These are phyloP conservation scores for Trichechus manatus DNA, from an alignment of 2,113 vertebrate species.

Conservation along the genomic window DNA sequence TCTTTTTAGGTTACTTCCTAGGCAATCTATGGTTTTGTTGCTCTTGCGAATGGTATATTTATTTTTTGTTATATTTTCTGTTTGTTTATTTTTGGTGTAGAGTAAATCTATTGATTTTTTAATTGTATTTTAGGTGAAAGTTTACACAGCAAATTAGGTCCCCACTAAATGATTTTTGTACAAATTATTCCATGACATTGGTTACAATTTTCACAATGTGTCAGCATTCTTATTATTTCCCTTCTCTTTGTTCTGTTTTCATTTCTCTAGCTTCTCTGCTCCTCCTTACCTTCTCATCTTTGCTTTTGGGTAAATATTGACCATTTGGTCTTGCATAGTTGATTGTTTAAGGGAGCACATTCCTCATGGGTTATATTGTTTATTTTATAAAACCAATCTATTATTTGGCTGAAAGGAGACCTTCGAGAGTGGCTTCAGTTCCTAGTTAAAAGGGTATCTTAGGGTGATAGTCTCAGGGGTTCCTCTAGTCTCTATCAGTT, in stretches of 20 bases:
- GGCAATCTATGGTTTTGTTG: neutral
- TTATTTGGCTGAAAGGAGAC: no score
- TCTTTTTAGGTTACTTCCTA: constrained; percentile 4
- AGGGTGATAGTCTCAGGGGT: no score
- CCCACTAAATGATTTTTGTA: neutral
- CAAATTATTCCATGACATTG: neutral
- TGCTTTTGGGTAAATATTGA: neutral
- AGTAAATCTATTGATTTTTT: neutral
- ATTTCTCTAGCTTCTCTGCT: no score
- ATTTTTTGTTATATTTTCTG: neutral
- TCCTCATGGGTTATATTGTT: neutral
- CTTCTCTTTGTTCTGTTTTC: no score
- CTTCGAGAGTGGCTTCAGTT: no score
- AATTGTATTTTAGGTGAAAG: neutral
- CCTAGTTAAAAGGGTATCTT: no score
- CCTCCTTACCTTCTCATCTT: neutral
- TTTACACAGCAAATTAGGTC: neutral
- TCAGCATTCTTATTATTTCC: no score
- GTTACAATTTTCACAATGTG: no score
- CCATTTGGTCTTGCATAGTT: neutral
- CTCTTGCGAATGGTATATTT: neutral
- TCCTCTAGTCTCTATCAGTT: no score
- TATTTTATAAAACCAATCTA: no score
- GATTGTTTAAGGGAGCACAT: neutral
- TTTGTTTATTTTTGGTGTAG: neutral